A percentile compares a stretch with the other conserved stretches of the same genome.
These are phyloP conservation scores for Etheostoma cragini DNA, from an alignment of 2,113 vertebrate genomes.

Conservation along the genomic window DNA sequence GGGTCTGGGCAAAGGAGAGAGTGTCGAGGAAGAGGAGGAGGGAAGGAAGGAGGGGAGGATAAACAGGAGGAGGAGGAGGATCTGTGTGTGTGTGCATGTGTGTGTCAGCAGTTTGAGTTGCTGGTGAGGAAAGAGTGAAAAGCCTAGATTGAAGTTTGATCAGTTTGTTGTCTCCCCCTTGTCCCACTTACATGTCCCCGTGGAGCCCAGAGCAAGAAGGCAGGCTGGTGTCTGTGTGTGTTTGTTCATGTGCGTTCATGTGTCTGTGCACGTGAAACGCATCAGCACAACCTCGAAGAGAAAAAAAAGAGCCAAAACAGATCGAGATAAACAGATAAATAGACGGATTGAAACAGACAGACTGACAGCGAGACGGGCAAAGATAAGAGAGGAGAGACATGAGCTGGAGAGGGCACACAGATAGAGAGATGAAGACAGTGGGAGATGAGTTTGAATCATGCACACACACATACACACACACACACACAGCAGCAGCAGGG, in stretches of 20 bases:
- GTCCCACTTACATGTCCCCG: constrained; percentile 79
- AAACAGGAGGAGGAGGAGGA: not conserved
- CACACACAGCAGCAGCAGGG: not conserved
- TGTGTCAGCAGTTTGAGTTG: constrained; percentile 6
- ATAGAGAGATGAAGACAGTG: constrained; percentile 51
- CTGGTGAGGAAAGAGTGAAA: constrained; percentile 63
- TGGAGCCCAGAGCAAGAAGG: constrained; percentile 63
- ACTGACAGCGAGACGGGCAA: constrained; percentile 60
- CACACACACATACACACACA: constrained; percentile 22
- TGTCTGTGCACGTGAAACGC: constrained; percentile 27
- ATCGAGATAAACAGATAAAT: constrained; percentile 73
- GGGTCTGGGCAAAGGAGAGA: constrained; percentile 41
- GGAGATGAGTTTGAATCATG: constrained; percentile 42
- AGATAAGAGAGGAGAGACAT: constrained; percentile 46
- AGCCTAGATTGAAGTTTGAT: constrained; percentile 76
- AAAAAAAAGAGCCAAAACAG: constrained; percentile 57
- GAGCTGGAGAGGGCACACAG: constrained; percentile 54
- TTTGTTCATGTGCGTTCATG: constrained; percentile 15
- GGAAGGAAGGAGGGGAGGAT: constrained; percentile 16
- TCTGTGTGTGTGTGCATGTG: not conserved
- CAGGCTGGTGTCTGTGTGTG: constrained; percentile 28
- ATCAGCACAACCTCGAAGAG: constrained; percentile 41
- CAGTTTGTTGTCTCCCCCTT: constrained; percentile 73
- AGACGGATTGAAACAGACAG: constrained; percentile 73
- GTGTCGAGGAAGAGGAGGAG: constrained; percentile 28